Evolutionary conservation across 2,888 invertebrate genomes (phyloP).

Genomic region (Morpho helenor): DNA sequence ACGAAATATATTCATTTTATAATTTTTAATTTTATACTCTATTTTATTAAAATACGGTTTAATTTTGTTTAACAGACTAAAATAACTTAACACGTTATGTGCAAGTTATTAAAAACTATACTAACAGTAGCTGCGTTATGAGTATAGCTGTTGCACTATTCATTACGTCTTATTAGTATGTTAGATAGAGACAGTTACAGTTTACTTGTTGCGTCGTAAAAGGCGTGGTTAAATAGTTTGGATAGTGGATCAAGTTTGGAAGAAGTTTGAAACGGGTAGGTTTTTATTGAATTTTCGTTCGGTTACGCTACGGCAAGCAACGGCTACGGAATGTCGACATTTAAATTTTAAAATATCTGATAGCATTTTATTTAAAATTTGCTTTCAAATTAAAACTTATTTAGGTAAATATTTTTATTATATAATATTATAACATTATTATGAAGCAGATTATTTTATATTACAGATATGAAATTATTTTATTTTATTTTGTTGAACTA

Average conservation of each 20-base stretch:
- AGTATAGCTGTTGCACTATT: constrained; percentile 52
- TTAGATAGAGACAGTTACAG: constrained; percentile 44
- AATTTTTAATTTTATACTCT: constrained; percentile 24
- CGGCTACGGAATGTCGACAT: constrained; percentile 42
- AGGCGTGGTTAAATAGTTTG: constrained; percentile 67
- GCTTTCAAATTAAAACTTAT: too few relatives aligned
- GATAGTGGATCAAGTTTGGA: constrained; percentile 70
- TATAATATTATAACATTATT: too few relatives aligned
- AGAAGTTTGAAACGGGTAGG: constrained; percentile 72
- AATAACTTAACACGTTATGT: constrained; percentile 31
- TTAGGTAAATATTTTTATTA: too few relatives aligned
- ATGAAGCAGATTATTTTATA: too few relatives aligned
- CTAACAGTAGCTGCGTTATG: constrained; percentile 63
- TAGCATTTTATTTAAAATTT: too few relatives aligned
- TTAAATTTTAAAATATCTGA: constrained; percentile 47
- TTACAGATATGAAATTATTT: too few relatives aligned
- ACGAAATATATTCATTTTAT: constrained; percentile 25
- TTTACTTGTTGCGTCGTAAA: constrained; percentile 34
- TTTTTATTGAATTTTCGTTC: constrained; percentile 71
- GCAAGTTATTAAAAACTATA: constrained; percentile 52
- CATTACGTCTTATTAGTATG: constrained; percentile 31
- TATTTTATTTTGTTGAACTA: too few relatives aligned
- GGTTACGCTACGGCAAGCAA: constrained; percentile 44
- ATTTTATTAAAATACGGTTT: accelerated
- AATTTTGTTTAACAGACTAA: constrained; percentile 14